Conservation (phyloP, 1,140 invertebrate genomes). For the Condylostylus longicornis region DNA sequence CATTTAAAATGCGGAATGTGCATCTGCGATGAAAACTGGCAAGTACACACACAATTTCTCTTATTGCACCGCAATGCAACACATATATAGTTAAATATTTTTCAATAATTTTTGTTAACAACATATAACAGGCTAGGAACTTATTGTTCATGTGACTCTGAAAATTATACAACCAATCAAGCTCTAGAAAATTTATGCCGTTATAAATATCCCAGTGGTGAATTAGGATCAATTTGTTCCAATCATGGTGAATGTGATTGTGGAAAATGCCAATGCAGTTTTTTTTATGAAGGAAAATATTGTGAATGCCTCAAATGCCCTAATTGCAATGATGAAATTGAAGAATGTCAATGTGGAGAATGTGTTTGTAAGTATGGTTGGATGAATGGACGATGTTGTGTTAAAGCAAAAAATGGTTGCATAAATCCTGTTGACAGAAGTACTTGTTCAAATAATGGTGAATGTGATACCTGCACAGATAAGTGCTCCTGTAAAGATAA, state of each 20-base stretch:
- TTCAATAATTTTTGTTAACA: too few relatives aligned
- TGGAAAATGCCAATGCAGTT: conserved; percentile 35
- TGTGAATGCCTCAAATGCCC: conserved; percentile 37
- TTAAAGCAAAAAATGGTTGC: too few relatives aligned
- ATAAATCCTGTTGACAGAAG: conserved; percentile 31
- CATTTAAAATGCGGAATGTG: conserved; percentile 40
- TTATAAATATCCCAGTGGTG: conserved; percentile 19
- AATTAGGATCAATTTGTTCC: conserved; percentile 19
- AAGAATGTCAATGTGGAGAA: conserved; percentile 55
- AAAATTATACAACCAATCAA: conserved; percentile 32
- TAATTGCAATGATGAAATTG: conserved; percentile 38
- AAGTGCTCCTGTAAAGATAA: conserved; percentile 40
- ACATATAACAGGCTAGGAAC: conserved; percentile 34
- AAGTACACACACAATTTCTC: conserved; percentile 9
- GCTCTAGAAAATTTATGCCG: conserved; percentile 31
- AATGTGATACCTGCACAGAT: conserved; percentile 55
- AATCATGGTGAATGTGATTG: conserved; percentile 37
- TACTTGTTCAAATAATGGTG: conserved; percentile 51
- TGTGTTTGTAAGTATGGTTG: conserved; percentile 62
- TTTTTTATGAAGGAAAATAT: conserved; percentile 33
- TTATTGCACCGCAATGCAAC: background rate
- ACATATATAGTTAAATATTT: background rate
- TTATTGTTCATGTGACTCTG: conserved; percentile 35
- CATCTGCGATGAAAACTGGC: conserved; percentile 41
- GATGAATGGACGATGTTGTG: too few relatives aligned